phyloP scores from a whole-genome alignment of 2,888 invertebrate genomes.

The Tenthredo amoena region DNA sequence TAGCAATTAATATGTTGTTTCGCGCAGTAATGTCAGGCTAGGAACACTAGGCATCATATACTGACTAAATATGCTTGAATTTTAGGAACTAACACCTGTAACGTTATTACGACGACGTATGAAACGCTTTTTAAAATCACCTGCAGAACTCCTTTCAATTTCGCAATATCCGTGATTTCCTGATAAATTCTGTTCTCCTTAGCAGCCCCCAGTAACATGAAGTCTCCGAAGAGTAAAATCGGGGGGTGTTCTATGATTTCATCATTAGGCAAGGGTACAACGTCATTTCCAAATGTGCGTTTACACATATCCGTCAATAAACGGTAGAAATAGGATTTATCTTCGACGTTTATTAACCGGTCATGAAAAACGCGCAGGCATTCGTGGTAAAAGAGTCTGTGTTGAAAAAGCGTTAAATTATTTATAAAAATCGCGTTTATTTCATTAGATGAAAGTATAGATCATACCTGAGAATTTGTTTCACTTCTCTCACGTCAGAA shows the following conservation, averaged over 20 bases:
- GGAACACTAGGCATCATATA: neutral
- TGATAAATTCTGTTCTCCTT: slow-evolving; percentile 89
- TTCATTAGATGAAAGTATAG: neutral
- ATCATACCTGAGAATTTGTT: slow-evolving; percentile 84
- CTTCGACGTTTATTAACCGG: slow-evolving; percentile 89
- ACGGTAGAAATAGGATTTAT: slow-evolving; percentile 89
- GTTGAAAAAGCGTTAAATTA: slow-evolving; percentile 56
- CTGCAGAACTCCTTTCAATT: slow-evolving; percentile 86
- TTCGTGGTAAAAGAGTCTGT: slow-evolving; percentile 94
- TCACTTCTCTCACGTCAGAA: slow-evolving; percentile 84
- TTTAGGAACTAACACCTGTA: neutral
- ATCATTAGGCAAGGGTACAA: slow-evolving; percentile 82
- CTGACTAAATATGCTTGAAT: neutral
- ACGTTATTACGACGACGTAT: neutral
- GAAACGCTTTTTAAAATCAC: slow-evolving; percentile 73
- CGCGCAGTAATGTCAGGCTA: neutral
- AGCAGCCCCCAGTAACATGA: slow-evolving; percentile 87
- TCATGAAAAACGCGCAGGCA: slow-evolving; percentile 95
- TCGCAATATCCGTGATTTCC: slow-evolving; percentile 87
- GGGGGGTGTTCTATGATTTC: slow-evolving; percentile 83
- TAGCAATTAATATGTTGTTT: slow-evolving; percentile 27
- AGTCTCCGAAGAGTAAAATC: slow-evolving; percentile 91
- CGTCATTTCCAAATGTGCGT: slow-evolving; percentile 82
- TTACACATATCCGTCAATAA: slow-evolving; percentile 85
- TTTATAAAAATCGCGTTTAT: neutral